Evolutionary conservation across 2,797 vertebrate species (phyloP), one percentile per base, ranked within the genome.

Genomic region (Erethizon dorsatum): DNA sequence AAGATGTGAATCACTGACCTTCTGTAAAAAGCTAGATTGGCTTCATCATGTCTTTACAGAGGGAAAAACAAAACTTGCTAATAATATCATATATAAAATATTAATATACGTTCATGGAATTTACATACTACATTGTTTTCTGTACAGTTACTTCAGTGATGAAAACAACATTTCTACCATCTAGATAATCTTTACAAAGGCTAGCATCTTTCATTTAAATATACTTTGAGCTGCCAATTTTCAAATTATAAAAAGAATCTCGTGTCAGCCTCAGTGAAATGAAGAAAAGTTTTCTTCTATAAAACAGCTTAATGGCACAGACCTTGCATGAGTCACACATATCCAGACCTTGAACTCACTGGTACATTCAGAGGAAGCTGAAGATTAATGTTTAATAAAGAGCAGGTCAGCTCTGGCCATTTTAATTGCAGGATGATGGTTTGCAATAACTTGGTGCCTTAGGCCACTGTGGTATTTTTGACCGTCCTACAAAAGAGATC

Each of bases 371-470:
- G 93, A 96, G 94, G 96, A 69, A 96, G 97, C 94, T 91, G 97
- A 0, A 83, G 98, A 98, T 98, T 98, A 98, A 96, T 52, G 73
- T 98, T 98, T 98, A 98, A 98, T 98, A 98, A 98, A 98, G 94
- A 98, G 84, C 18, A 98, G 98, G 97, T 98, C 98, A 98, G 79
- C 95, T 98, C 97, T 98, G 97, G 97, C 96, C 96, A 96, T 91
- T 98, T 98, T 98, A 98, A 98, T 98, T 99, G 98, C 96, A 97
- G 92, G 94, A 83, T 86, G 94, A 96, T 83, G 90, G 96, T 77
- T 94, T 98, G 89, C 24, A 56, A 98, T 97, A 94, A 98, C 96
- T 98, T 97, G 86, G 52, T 88, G 94, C 90, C 80, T 96, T 97
- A 91, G 84, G 96, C 63, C 59, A 87, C 50, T 41, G 63, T 63